Conservation (phyloP, 2,797 vertebrate species). For the Antennarius maculatus region DNA sequence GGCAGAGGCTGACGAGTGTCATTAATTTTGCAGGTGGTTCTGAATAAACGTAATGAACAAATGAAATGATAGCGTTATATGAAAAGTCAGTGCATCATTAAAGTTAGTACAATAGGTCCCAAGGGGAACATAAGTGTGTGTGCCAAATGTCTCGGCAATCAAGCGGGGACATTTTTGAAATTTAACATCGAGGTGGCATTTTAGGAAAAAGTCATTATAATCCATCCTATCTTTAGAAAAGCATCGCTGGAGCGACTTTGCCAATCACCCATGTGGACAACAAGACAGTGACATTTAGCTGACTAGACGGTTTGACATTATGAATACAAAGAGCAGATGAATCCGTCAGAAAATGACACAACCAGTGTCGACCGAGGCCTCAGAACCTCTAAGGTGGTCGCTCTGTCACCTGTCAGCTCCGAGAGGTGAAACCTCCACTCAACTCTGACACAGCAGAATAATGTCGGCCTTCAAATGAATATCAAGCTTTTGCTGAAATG, state of each 20-base stretch:
- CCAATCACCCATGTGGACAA: slow-evolving; percentile 6
- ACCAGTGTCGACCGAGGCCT: slow-evolving; percentile 8
- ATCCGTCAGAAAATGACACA: slow-evolving; percentile 22
- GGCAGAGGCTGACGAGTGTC: too few species aligned
- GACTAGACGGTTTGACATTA: slow-evolving; percentile 12
- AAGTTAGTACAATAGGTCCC: neutral
- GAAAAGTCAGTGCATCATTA: neutral
- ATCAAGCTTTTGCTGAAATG: slow-evolving; percentile 65
- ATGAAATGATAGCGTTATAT: neutral
- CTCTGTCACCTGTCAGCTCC: slow-evolving; percentile 45
- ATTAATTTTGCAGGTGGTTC: neutral
- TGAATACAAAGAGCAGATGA: slow-evolving; percentile 21
- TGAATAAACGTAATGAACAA: neutral
- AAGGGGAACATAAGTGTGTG: neutral
- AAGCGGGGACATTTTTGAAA: neutral
- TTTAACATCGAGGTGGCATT: too few species aligned
- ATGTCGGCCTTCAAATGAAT: slow-evolving; percentile 57
- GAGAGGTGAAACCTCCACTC: slow-evolving; percentile 50
- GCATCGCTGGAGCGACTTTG: neutral
- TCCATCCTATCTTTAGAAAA: neutral
- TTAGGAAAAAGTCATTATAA: too few species aligned
- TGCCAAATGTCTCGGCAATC: neutral
- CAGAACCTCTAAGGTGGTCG: slow-evolving; percentile 27
- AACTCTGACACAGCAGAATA: slow-evolving; percentile 65
- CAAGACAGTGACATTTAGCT: slow-evolving; percentile 8